These are phyloP conservation scores for Drosophila algonquin DNA, from an alignment of 2,888 invertebrate genomes.

Conservation along the genomic window DNA sequence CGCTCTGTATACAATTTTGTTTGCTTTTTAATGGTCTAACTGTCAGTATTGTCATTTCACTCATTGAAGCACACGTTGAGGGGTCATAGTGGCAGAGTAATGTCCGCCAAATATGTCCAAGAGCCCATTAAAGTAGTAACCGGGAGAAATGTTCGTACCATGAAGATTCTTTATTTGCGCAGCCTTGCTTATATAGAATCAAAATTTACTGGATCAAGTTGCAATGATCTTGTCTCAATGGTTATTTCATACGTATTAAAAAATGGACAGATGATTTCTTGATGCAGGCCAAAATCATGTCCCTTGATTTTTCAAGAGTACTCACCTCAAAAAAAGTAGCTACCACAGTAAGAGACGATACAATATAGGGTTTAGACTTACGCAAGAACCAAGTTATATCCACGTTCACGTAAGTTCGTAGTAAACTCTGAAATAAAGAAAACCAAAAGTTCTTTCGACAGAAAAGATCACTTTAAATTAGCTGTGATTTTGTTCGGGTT, in stretches of 20 bases:
- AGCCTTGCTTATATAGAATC: slow-evolving; percentile 96
- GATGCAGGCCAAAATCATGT: slow-evolving; percentile 97
- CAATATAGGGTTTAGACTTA: slow-evolving; percentile 96
- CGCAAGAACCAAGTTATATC: slow-evolving; percentile 96
- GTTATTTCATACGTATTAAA: slow-evolving; percentile 94
- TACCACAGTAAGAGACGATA: slow-evolving; percentile 84
- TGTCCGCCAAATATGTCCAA: slow-evolving; percentile 97
- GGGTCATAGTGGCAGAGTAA: slow-evolving; percentile 96
- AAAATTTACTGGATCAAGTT: slow-evolving; percentile 97
- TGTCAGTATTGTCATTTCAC: slow-evolving; percentile 19
- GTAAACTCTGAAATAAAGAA: not conserved
- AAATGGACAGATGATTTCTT: slow-evolving; percentile 93
- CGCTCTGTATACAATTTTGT: slow-evolving; percentile 5
- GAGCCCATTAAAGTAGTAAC: slow-evolving; percentile 97
- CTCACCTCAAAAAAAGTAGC: no score
- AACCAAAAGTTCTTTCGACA: slow-evolving; percentile 81
- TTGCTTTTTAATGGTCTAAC: slow-evolving; percentile 45
- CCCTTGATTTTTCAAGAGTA: slow-evolving; percentile 93
- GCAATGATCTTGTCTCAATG: slow-evolving; percentile 95
- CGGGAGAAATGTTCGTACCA: slow-evolving; percentile 98
- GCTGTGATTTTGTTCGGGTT: slow-evolving; percentile 97
- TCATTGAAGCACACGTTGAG: slow-evolving; percentile 83
- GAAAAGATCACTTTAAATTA: slow-evolving; percentile 97
- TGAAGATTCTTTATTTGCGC: slow-evolving; percentile 94
- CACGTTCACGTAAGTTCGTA: slow-evolving; percentile 91